Conservation (phyloP, 2,888 invertebrate species). For the Stenichneumon culpator region DNA sequence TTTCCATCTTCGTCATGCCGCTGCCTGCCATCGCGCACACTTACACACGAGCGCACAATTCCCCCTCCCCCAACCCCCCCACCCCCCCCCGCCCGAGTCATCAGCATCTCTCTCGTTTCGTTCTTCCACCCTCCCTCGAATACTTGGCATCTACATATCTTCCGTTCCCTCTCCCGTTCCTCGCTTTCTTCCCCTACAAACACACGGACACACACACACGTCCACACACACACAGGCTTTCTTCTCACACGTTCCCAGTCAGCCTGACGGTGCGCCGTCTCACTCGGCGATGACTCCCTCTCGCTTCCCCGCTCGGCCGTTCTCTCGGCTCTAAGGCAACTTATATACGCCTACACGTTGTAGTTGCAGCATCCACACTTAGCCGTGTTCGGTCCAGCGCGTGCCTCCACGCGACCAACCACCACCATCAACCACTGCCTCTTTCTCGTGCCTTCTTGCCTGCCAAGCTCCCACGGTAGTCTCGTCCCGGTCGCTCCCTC, state of each 20-base stretch:
- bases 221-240: constrained; percentile 41
- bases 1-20: constrained; percentile 67
- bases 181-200: constrained; percentile 35
- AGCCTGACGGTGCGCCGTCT: constrained; percentile 68
- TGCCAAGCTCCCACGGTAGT: constrained; percentile 17
- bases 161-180: constrained; percentile 33
- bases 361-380: constrained; percentile 84
- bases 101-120: constrained; percentile 63
- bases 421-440: constrained; percentile 82
- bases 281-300: constrained; percentile 40
- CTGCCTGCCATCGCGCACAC: constrained; percentile 51
- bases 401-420: constrained; percentile 85
- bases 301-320: constrained; percentile 67
- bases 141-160: constrained; percentile 58
- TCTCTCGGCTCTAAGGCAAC: constrained; percentile 77
- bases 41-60: constrained; percentile 35
- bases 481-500: constrained; percentile 33
- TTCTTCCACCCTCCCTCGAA: constrained; percentile 59
- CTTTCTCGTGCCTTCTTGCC: constrained; percentile 43
- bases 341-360: constrained; percentile 82
- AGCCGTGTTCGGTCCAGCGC: constrained; percentile 84
- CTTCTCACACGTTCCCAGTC: constrained; percentile 65
- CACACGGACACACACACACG: constrained; percentile 19
- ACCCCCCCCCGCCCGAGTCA: constrained; percentile 42
- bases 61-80: constrained; percentile 45